Conservation (phyloP, 1,140 invertebrate genomes). For the Lutraria rhynchaena region DNA sequence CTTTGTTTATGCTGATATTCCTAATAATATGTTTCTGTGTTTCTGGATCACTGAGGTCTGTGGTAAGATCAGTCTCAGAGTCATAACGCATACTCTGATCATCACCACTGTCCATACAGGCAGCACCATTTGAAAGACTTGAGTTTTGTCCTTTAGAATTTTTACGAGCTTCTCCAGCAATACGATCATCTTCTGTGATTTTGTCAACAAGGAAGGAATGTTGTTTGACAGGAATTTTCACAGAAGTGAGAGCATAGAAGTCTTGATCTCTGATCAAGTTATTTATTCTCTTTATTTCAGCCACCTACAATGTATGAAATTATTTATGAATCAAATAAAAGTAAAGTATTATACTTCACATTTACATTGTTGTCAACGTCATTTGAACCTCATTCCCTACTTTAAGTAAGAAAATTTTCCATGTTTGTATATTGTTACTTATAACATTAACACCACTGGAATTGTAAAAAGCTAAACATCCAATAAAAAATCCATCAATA, state of each 20-base stretch:
- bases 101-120: slow-evolving; percentile 35
- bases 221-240: slow-evolving; percentile 74
- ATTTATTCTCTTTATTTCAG: slow-evolving; percentile 77
- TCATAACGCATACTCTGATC: slow-evolving; percentile 42
- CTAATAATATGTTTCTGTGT: slow-evolving; percentile 66
- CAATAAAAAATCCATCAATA: too few species aligned
- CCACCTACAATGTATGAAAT: too few species aligned
- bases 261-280: slow-evolving; percentile 78
- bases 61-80: slow-evolving; percentile 54
- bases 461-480: too few species aligned
- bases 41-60: slow-evolving; percentile 73
- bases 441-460: too few species aligned
- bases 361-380: too few species aligned
- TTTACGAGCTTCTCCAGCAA: neutral
- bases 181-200: slow-evolving; percentile 56
- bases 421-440: too few species aligned
- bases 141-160: neutral
- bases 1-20: slow-evolving; percentile 73
- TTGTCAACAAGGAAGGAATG: slow-evolving; percentile 71
- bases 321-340: too few species aligned
- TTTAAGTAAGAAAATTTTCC: too few species aligned
- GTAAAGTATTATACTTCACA: too few species aligned
- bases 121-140: slow-evolving; percentile 48
- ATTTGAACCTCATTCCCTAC: too few species aligned
- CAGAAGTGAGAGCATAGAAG: slow-evolving; percentile 72